Percentiles rank a stretch among this genome's conserved stretches.
phyloP scores from a whole-genome alignment of 1,140 invertebrate genomes.

The Rhopalosiphum padi region DNA sequence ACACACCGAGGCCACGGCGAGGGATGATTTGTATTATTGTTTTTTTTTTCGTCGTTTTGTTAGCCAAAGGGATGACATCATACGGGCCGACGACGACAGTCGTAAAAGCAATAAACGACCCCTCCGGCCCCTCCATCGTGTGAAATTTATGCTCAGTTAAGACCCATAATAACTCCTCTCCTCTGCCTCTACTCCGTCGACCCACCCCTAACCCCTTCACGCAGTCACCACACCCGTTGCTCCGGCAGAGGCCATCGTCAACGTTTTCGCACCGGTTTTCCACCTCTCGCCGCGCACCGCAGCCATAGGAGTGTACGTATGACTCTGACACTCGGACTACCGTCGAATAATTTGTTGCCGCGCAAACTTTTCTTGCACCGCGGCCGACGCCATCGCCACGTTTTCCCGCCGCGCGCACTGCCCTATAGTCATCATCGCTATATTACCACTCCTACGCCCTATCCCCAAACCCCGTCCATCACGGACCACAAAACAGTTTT shows the following conservation, averaged over 20 bases:
- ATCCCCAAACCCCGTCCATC: not conserved
- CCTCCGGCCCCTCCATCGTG: not conserved
- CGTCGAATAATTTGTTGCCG: slow-evolving; percentile 45
- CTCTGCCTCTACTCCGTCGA: not conserved
- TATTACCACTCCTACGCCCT: not conserved
- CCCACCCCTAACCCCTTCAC: not conserved
- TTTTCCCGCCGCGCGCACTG: not conserved
- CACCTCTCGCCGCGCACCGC: not conserved
- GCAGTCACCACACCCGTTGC: not conserved
- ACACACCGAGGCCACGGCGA: not conserved
- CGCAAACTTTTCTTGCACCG: slow-evolving; percentile 36
- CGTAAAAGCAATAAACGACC: slow-evolving; percentile 49
- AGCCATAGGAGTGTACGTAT: slow-evolving; percentile 3
- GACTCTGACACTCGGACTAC: slow-evolving; percentile 50
- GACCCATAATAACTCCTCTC: slow-evolving; percentile 22
- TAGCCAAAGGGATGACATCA: slow-evolving; percentile 31
- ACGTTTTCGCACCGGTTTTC: slow-evolving; percentile 33
- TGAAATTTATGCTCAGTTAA: slow-evolving; percentile 33
- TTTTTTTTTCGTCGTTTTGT: slow-evolving; percentile 5
- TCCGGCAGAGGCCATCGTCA: slow-evolving; percentile 24
- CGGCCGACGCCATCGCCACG: not conserved
- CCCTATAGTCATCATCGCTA: not conserved
- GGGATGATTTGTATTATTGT: slow-evolving; percentile 35
- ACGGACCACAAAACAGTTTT: not conserved
- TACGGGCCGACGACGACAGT: slow-evolving; percentile 29